phyloP scores from a whole-genome alignment of 2,888 invertebrate species.

The Pollenia labialis region DNA sequence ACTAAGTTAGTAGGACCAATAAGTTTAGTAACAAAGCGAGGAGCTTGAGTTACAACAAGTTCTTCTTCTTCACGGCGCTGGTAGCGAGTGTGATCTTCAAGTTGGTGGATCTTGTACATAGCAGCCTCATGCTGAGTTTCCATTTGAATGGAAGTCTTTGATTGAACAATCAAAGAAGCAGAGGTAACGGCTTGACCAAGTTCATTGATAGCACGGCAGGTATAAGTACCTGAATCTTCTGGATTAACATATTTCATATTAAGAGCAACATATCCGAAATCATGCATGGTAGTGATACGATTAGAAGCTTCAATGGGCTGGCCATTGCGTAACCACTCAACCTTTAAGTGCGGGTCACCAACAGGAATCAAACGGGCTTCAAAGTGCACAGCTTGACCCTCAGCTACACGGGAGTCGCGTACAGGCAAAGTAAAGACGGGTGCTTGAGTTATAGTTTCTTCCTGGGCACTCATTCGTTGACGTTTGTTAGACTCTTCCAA shows the following conservation, averaged over 20 bases:
- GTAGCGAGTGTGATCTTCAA: conserved; percentile 92
- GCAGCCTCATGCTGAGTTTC: conserved; percentile 96
- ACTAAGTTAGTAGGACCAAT: conserved; percentile 93
- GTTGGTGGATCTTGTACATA: conserved; percentile 92
- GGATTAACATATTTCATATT: conserved; percentile 97
- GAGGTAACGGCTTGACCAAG: conserved; percentile 98
- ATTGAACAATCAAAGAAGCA: conserved; percentile 94
- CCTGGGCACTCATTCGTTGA: conserved; percentile 89
- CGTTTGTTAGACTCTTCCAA: conserved; percentile 92
- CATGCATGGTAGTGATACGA: conserved; percentile 96
- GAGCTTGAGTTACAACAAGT: conserved; percentile 91
- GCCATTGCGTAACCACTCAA: conserved; percentile 97
- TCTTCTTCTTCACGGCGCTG: conserved; percentile 93
- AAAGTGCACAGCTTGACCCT: conserved; percentile 96
- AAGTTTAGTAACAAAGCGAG: conserved; percentile 92
- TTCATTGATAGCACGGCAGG: conserved; percentile 96
- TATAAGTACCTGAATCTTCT: conserved; percentile 98
- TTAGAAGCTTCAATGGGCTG: conserved; percentile 96
- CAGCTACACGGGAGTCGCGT: conserved; percentile 92
- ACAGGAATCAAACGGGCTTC: conserved; percentile 97
- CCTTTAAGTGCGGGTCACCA: conserved; percentile 95
- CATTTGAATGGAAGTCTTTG: conserved; percentile 93
- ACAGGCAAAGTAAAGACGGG: conserved; percentile 97
- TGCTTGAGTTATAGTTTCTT: conserved; percentile 92
- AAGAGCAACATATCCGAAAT: conserved; percentile 98